Evolutionary conservation across 2,888 invertebrate genomes (phyloP).

Genomic region (Panorpa germanica): DNA sequence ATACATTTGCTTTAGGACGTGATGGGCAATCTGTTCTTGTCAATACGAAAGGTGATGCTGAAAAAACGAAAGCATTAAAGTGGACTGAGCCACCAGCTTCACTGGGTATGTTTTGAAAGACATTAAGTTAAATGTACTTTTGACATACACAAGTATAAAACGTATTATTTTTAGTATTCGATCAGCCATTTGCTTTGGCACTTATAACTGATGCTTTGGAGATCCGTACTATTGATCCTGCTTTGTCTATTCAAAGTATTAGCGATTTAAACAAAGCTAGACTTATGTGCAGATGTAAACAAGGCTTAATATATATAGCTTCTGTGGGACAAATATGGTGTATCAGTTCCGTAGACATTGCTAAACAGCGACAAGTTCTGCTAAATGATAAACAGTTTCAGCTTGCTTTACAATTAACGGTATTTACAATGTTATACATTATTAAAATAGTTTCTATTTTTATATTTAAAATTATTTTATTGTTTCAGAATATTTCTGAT

Average conservation of each 20-base stretch:
- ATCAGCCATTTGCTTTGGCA: constrained; percentile 82
- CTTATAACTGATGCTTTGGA: constrained; percentile 68
- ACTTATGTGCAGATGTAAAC: constrained; percentile 51
- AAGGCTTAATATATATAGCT: constrained; percentile 70
- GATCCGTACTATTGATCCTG: constrained; percentile 69
- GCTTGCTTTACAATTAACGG: constrained; percentile 77
- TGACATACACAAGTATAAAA: constrained; percentile 8
- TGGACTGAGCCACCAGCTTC: constrained; percentile 58
- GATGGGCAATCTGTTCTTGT: constrained; percentile 78
- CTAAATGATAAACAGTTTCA: constrained; percentile 85
- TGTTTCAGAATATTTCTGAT: constrained; percentile 57
- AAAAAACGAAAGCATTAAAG: constrained; percentile 50
- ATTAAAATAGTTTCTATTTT: constrained; percentile 17
- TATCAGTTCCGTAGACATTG: constrained; percentile 59
- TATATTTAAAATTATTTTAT: constrained; percentile 10
- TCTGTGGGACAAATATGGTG: constrained; percentile 82
- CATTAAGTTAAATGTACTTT: constrained; percentile 4
- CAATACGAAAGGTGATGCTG: constrained; percentile 49
- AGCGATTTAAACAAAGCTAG: constrained; percentile 55
- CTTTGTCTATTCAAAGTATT: constrained; percentile 62
- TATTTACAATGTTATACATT: constrained; percentile 26
- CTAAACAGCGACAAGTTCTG: constrained; percentile 66
- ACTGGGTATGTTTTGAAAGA: constrained; percentile 10
- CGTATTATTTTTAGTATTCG: constrained; percentile 47
- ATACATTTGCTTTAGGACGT: constrained; percentile 63